phyloP scores from a whole-genome alignment of 2,888 invertebrate species.

The Xanthia icteritia region DNA sequence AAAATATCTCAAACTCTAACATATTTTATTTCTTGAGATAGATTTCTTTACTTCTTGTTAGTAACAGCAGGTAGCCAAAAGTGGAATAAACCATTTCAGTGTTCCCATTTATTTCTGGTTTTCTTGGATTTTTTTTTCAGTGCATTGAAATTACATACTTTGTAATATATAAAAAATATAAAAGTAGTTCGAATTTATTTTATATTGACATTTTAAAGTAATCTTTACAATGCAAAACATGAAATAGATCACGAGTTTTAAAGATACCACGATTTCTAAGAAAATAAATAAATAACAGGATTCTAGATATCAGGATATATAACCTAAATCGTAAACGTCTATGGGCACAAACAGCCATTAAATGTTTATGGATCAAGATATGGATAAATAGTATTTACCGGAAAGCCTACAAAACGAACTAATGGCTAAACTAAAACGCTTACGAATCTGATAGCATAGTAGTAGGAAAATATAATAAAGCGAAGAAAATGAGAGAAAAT shows the following conservation, averaged over 20 bases:
- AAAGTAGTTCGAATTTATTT: constrained; percentile 10
- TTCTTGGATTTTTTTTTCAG: background rate
- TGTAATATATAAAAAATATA: background rate
- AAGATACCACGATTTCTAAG: background rate
- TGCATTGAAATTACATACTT: constrained; percentile 24
- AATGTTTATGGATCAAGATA: constrained; percentile 47
- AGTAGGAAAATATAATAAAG: background rate
- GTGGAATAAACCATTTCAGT: background rate
- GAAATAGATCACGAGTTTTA: background rate
- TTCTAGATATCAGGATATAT: constrained; percentile 15
- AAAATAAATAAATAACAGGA: background rate
- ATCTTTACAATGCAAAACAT: too few species aligned
- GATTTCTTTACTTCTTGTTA: constrained; percentile 17
- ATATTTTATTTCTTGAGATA: constrained; percentile 25
- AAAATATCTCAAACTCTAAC: constrained; percentile 29
- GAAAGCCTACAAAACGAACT: constrained; percentile 12
- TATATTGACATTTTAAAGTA: background rate
- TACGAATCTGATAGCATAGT: background rate
- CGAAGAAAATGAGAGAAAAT: background rate
- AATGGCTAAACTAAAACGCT: constrained; percentile 10
- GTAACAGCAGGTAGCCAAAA: constrained; percentile 6
- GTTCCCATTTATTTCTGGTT: background rate
- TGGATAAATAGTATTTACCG: constrained; percentile 35
- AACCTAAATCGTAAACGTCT: constrained; percentile 36
- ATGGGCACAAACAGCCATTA: constrained; percentile 51